Evolutionary conservation across 2,888 invertebrate genomes (phyloP), one percentile per base, ranked within the genome.

Genomic region (Ophioninae sp.): DNA sequence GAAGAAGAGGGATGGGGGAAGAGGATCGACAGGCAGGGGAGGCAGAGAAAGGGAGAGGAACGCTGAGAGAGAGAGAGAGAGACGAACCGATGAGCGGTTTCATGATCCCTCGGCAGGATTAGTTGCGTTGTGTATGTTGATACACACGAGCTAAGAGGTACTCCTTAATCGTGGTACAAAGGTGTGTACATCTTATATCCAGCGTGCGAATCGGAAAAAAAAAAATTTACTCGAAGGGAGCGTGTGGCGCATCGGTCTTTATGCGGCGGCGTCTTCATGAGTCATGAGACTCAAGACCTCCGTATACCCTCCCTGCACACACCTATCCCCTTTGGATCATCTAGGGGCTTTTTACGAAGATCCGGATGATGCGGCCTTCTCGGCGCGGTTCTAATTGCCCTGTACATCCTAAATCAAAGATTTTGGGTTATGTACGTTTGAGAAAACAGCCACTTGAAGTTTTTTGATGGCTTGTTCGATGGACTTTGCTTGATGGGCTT

Each of bases 251-350:
- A 65, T 75, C 21, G 61, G 30, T 17, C 30, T 30, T 50, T 61
- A 17, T 72, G 84, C 81, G 86, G 78, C 84, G 82, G 87, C 86
- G 86, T 86, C 85, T 86, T 89, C 88, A 85, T 87, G 88, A 89
- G 87, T 88, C 89, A 87, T 87, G 88, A 17, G 13, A 50, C 50
- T 50, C 13, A 50, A 13, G 5, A 50, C 17, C 30, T 3, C 30
- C 30, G 30, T 30, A 30, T 3, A 30, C 30, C 30, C 3, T 30
- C 30, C 3, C 30, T 30, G 30, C 30, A 30, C 30, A 30, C 30
- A 30, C 3, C 30, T 30, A 30, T 30, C 64, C 30, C 79, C 82
- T 87, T 85, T 64, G 8, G 50, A 64, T 50, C 41, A 44, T 62
- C 50, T 61, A 39, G 23, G 30, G 59, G 8, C 41, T 7, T 7